Evolutionary conservation across 2,888 invertebrate genomes (phyloP).

Genomic region (Lingula anatina): DNA sequence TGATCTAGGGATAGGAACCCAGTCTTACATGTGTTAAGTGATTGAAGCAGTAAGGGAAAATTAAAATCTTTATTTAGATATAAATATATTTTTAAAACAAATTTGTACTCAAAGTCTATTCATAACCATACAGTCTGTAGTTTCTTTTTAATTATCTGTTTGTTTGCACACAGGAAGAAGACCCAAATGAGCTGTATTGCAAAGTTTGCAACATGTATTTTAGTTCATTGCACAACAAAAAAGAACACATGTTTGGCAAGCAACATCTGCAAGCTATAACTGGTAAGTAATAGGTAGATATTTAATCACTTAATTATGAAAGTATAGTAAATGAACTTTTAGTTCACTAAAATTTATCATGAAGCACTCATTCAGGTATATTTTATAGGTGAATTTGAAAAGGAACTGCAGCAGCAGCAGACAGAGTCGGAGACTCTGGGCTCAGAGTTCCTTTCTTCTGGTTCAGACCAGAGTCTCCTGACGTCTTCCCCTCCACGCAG

Average conservation of each 20-base stretch:
- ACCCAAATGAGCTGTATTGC: constrained; percentile 59
- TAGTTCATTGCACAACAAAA: constrained; percentile 59
- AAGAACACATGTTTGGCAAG: constrained; percentile 59
- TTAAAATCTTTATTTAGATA: no score
- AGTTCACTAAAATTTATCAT: constrained; percentile 5
- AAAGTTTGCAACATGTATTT: constrained; percentile 61
- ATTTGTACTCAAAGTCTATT: no score
- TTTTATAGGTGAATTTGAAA: constrained; percentile 24
- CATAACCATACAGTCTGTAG: no score
- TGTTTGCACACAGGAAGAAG: constrained; percentile 55
- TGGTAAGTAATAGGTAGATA: constrained; percentile 46
- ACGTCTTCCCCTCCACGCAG: constrained; percentile 1
- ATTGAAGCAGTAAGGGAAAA: no score
- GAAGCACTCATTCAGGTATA: no score
- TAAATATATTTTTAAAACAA: no score
- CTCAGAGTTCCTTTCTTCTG: no score
- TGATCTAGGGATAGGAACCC: no score
- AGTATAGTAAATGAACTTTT: constrained; percentile 3
- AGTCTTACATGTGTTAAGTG: no score
- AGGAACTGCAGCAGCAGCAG: constrained; percentile 22
- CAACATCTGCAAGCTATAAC: constrained; percentile 55
- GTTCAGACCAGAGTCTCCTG: no score
- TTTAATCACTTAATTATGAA: background rate
- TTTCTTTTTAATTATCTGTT: no score
- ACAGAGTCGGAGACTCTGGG: constrained; percentile 19